A percentile compares a stretch with the other conserved stretches of the same genome.
Evolutionary conservation across 2,888 invertebrate genomes (phyloP).

Genomic region (Microdon myrmicae): DNA sequence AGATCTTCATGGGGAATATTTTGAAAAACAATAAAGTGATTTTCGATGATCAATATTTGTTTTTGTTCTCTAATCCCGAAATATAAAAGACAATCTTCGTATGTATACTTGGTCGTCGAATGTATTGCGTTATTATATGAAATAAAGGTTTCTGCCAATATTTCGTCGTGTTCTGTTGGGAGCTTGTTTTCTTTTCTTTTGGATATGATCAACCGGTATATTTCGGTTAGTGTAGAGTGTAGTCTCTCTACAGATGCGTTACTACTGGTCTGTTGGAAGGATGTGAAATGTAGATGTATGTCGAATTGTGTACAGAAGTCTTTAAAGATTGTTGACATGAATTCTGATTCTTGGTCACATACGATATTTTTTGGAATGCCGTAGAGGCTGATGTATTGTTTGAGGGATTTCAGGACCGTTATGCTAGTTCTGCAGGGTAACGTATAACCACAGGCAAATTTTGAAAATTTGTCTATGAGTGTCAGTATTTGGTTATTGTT

Average conservation of each 20-base stretch:
- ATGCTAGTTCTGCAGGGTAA: constrained; percentile 6
- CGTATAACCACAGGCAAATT: constrained; percentile 7
- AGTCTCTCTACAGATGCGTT: constrained; percentile 16
- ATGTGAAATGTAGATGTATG: constrained; percentile 10
- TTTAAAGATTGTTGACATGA: constrained; percentile 7
- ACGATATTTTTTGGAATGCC: constrained; percentile 11
- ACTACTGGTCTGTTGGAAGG: constrained; percentile 16
- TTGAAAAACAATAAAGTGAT: too few relatives aligned
- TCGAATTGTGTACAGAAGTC: constrained; percentile 16
- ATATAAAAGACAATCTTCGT: too few relatives aligned
- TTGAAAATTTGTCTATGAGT: constrained; percentile 32
- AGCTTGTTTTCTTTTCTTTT: constrained; percentile 20
- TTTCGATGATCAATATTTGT: too few relatives aligned
- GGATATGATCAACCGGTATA: constrained; percentile 30
- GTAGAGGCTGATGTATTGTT: too few relatives aligned
- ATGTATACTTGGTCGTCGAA: constrained; percentile 23
- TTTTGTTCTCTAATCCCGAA: too few relatives aligned
- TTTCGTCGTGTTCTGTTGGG: constrained; percentile 25
- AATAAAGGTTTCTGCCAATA: constrained; percentile 25
- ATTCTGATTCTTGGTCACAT: constrained; percentile 17
- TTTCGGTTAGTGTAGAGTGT: constrained; percentile 33
- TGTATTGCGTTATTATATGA: constrained; percentile 34
- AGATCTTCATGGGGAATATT: too few relatives aligned
- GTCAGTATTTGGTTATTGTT: constrained; percentile 21
- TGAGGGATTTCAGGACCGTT: too few relatives aligned